Percentiles rank a stretch among this genome's conserved stretches.
phyloP scores from a whole-genome alignment of 2,797 vertebrate species.

The Oophaga sylvatica region DNA sequence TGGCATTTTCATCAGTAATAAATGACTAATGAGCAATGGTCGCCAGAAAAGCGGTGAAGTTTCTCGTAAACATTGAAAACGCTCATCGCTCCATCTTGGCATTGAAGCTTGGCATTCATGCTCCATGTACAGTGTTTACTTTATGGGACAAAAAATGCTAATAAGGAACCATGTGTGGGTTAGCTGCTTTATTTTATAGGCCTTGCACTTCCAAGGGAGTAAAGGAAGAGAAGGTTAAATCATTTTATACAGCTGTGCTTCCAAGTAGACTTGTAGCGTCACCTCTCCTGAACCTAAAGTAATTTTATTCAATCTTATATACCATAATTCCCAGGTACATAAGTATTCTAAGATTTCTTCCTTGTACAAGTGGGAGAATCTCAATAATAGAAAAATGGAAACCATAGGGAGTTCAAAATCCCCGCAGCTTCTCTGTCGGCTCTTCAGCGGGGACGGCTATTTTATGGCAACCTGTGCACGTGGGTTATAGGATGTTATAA shows the following conservation, averaged over 20 bases:
- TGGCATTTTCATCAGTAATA: constrained; percentile 47
- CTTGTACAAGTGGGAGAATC: background rate
- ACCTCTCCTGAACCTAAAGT: background rate
- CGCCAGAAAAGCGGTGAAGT: constrained; percentile 31
- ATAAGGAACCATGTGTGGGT: constrained; percentile 3
- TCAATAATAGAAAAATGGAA: background rate
- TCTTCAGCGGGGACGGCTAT: background rate
- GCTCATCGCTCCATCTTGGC: constrained; percentile 28
- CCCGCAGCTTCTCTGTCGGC: background rate
- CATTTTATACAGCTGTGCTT: background rate
- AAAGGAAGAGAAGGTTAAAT: background rate
- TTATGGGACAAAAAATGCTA: constrained; percentile 36
- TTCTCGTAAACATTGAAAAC: constrained; percentile 36
- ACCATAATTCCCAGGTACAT: background rate
- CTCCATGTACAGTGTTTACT: constrained; percentile 34
- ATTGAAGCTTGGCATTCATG: constrained; percentile 44
- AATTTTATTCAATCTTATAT: background rate
- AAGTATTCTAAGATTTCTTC: background rate
- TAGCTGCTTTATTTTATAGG: background rate
- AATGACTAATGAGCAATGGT: constrained; percentile 36
- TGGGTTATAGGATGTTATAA: background rate
- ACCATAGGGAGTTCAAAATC: background rate
- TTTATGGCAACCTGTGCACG: background rate
- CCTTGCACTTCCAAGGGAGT: background rate
- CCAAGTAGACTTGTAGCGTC: background rate